A percentile compares a stretch with the other conserved stretches of the same genome.
Conservation (phyloP, 2,797 vertebrate species). For the Sebastes vulpes region DNA sequence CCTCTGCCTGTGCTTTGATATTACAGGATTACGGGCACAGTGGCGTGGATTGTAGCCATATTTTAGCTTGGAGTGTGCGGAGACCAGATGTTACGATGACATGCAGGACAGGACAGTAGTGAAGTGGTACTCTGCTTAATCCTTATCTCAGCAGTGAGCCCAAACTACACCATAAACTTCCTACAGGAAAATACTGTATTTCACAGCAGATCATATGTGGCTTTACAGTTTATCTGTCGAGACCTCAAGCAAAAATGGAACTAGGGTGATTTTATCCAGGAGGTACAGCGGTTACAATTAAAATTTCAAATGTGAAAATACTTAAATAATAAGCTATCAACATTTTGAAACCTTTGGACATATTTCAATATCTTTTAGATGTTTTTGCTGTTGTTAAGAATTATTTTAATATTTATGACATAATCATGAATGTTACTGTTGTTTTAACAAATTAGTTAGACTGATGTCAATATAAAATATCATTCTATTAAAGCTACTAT, state of each 20-base stretch:
- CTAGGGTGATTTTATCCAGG: not conserved
- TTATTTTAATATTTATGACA: not conserved
- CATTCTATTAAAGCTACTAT: not conserved
- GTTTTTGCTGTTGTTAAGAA: not conserved
- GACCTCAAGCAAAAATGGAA: not conserved
- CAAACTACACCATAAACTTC: slow-evolving; percentile 6
- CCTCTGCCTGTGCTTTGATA: slow-evolving; percentile 63
- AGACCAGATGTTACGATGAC: slow-evolving; percentile 54
- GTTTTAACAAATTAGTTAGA: not conserved
- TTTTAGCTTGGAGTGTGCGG: slow-evolving; percentile 38
- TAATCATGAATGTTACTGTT: not conserved
- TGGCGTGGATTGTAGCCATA: slow-evolving; percentile 60
- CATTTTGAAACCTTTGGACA: not conserved
- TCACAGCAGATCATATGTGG: slow-evolving; percentile 13
- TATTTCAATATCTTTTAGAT: not conserved
- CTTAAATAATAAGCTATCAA: not conserved
- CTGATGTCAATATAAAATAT: not conserved
- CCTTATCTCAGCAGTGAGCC: slow-evolving; percentile 3
- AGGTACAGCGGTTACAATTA: not conserved
- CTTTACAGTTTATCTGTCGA: not conserved
- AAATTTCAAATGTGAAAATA: not conserved
- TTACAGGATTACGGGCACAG: slow-evolving; percentile 61
- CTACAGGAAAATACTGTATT: slow-evolving; percentile 6
- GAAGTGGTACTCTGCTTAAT: not conserved
- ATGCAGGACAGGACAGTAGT: slow-evolving; percentile 21